Evolutionary conservation across 2,113 vertebrate species (phyloP).

Genomic region (Megaptera novaeangliae): DNA sequence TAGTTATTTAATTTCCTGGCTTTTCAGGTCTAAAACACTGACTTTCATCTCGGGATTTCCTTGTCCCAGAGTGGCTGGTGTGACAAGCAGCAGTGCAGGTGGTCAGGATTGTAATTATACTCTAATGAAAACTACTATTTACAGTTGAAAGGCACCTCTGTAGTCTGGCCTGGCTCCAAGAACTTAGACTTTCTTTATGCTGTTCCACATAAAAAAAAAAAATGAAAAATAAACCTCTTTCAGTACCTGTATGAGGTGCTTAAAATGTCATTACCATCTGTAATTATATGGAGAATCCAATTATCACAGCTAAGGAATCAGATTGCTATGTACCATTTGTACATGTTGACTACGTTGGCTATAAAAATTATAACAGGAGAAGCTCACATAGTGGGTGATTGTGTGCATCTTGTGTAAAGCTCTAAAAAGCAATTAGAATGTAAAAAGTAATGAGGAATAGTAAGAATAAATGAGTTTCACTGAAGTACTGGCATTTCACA

Average conservation of each 20-base stretch:
- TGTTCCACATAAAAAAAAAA: slow-evolving; percentile 70
- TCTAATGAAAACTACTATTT: slow-evolving; percentile 75
- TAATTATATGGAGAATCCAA: slow-evolving; percentile 83
- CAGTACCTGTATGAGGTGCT: slow-evolving; percentile 81
- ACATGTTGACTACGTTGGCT: slow-evolving; percentile 69
- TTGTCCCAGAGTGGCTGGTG: slow-evolving; percentile 8
- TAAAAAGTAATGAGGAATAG: slow-evolving; percentile 78
- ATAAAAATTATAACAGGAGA: slow-evolving; percentile 53
- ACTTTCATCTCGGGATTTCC: slow-evolving; percentile 16
- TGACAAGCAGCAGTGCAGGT: slow-evolving; percentile 68
- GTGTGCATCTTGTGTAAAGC: slow-evolving; percentile 68
- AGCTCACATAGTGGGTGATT: slow-evolving; percentile 61
- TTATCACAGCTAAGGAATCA: slow-evolving; percentile 75
- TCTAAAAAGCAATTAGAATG: slow-evolving; percentile 73
- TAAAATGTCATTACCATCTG: slow-evolving; percentile 83
- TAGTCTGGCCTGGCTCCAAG: slow-evolving; percentile 72
- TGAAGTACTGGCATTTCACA: slow-evolving; percentile 67
- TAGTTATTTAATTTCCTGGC: slow-evolving; percentile 7
- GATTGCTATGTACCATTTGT: slow-evolving; percentile 66
- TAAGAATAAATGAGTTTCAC: slow-evolving; percentile 75
- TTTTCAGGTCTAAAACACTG: neutral
- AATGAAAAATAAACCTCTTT: slow-evolving; percentile 18
- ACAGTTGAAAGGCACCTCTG: slow-evolving; percentile 80
- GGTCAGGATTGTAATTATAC: slow-evolving; percentile 74
- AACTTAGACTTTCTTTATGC: slow-evolving; percentile 77